Base-by-base conservation (phyloP, 2,113 vertebrate genomes). In the Elanoides forficatus region DNA sequence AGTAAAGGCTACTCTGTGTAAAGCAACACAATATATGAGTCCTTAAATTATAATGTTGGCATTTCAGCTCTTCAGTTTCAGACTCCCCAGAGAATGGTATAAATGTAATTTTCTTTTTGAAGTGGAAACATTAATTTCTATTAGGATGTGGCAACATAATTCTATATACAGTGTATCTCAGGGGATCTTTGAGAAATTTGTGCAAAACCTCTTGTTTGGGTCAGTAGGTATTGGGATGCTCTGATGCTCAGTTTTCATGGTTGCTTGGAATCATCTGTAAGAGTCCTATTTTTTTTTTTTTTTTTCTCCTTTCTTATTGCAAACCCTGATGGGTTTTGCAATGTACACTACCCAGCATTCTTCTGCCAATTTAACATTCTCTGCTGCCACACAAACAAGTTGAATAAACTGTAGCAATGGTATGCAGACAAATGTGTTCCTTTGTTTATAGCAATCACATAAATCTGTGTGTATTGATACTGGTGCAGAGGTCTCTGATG, bases 391-490 rank as follows among this genome's bases (percentile, higher is more conserved):
- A 7, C 7, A 81, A 96, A 89, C 73, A 88, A 75, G 58, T 52
- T 93, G 92, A 81, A 96, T 62, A 92, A 94, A 91, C 66, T 94
- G 52, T 36, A 92, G 25, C 70, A 81, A 27, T 73, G 91, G 86
- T 43, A 91, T 93, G 91, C 86, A 96, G 91, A 85, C 53, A 95
- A 93, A 95, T 75, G 79, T 74, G 47, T 9, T 79, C 71, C 73
- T 86, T 91, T 94, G 80, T 95, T 94, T 62, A 59, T 11, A 74
- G 79, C 63, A 93, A 94, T 81, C 2, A 0, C 93, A 90, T 83
- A 93, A 93, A 96, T 96, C 90, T 94, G 20, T 48, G 87, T 32
- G 59, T 40, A 94, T 81, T 82, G 88, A 93, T 97, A 76, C 50
- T 21, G 34, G 13, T 96, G 86, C 58, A 86, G 59, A 90, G 63